phyloP scores from a whole-genome alignment of 2,113 vertebrate species.

The Delphinus delphis region DNA sequence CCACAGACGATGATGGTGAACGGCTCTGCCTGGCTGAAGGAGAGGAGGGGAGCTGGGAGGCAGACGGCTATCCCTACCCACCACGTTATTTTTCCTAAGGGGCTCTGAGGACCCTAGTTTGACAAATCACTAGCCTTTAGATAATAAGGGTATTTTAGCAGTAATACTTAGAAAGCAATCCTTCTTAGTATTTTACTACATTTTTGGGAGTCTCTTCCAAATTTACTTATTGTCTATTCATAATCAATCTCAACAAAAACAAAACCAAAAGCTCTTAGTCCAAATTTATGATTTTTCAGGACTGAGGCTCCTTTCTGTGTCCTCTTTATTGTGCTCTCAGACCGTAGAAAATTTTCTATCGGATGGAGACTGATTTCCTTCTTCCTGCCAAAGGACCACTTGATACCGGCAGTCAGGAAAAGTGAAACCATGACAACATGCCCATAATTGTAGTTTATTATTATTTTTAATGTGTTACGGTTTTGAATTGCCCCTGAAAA shows the following conservation, averaged over 20 bases:
- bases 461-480: background rate
- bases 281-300: background rate
- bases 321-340: background rate
- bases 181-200: background rate
- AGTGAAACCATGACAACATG: background rate
- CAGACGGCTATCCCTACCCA: background rate
- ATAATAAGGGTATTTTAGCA: constrained; percentile 6
- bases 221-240: constrained; percentile 2
- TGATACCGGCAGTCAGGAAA: constrained; percentile 13
- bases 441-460: background rate
- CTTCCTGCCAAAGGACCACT: background rate
- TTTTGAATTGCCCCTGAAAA: constrained; percentile 9
- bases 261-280: background rate
- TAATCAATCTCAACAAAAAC: background rate
- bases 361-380: background rate
- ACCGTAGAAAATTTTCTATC: background rate
- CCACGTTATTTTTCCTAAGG: background rate
- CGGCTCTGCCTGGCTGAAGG: background rate
- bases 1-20: background rate
- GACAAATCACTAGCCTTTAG: background rate
- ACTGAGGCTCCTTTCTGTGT: background rate
- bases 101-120: background rate
- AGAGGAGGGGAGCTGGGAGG: background rate
- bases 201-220: background rate
- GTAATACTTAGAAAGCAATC: constrained; percentile 13